phyloP scores from a whole-genome alignment of 2,797 vertebrate species.

The Ateles fusciceps region DNA sequence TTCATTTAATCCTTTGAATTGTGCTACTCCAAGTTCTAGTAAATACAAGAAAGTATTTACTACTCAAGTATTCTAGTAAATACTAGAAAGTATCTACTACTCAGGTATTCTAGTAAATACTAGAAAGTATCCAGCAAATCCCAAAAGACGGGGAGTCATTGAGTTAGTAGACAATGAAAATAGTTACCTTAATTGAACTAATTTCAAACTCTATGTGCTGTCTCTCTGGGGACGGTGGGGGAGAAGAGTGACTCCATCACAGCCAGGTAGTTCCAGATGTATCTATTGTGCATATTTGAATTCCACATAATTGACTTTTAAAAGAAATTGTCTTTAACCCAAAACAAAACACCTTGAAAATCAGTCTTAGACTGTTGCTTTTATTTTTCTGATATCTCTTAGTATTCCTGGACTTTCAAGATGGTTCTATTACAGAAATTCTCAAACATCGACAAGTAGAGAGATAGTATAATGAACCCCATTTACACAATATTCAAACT shows the following conservation, averaged over 20 bases:
- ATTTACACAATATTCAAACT: neutral
- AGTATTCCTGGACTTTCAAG: neutral
- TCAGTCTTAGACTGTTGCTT: neutral
- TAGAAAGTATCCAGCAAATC: neutral
- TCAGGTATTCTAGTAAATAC: neutral
- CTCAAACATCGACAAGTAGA: neutral
- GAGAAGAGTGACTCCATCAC: neutral
- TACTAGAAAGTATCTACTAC: neutral
- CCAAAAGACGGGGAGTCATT: neutral
- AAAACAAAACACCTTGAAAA: neutral
- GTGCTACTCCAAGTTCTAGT: neutral
- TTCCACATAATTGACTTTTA: neutral
- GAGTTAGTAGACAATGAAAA: neutral
- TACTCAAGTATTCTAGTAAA: no score
- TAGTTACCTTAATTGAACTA: neutral
- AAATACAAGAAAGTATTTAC: neutral
- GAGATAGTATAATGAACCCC: neutral
- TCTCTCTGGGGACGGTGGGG: neutral
- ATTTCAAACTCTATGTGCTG: neutral
- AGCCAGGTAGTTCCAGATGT: neutral
- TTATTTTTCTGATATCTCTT: neutral
- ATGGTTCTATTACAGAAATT: neutral
- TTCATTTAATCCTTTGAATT: neutral
- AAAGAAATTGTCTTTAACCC: neutral
- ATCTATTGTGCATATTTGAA: neutral